Evolutionary conservation across 2,113 vertebrate species (phyloP).

Genomic region (Andinoacara biseriatus): DNA sequence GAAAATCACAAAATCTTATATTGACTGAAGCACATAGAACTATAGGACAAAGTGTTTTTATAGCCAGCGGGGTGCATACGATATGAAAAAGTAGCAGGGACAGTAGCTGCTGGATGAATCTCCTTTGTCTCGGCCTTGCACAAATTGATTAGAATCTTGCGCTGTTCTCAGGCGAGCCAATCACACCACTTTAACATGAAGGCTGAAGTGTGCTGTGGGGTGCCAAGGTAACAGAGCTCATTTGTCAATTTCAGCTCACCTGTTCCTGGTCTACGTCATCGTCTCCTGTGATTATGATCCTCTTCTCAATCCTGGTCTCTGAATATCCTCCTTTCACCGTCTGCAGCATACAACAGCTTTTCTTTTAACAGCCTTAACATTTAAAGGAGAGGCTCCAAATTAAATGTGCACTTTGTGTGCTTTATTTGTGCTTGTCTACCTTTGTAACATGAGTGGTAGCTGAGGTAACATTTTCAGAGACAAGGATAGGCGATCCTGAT

Average conservation of each 20-base stretch:
- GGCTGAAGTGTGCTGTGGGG: not conserved
- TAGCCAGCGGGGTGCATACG: not conserved
- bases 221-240: not conserved
- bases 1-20: not conserved
- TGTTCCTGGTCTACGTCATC: constrained; percentile 99
- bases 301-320: constrained; percentile 98
- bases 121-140: not conserved
- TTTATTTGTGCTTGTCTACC: constrained; percentile 75
- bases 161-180: not conserved
- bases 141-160: not conserved
- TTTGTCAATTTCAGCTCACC: constrained; percentile 76
- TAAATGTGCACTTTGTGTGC: not conserved
- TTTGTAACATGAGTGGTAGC: constrained; percentile 98
- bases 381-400: not conserved
- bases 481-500: constrained; percentile 75
- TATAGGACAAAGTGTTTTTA: not conserved
- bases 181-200: not conserved
- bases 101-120: not conserved
- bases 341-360: constrained; percentile 75
- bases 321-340: constrained; percentile 99
- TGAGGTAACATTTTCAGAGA: constrained; percentile 95
- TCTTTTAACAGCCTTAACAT: not conserved
- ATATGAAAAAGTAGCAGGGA: not conserved
- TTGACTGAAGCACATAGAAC: not conserved
- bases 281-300: constrained; percentile 99